Conservation (phyloP, 2,797 vertebrate genomes). For the Oreortyx pictus region DNA sequence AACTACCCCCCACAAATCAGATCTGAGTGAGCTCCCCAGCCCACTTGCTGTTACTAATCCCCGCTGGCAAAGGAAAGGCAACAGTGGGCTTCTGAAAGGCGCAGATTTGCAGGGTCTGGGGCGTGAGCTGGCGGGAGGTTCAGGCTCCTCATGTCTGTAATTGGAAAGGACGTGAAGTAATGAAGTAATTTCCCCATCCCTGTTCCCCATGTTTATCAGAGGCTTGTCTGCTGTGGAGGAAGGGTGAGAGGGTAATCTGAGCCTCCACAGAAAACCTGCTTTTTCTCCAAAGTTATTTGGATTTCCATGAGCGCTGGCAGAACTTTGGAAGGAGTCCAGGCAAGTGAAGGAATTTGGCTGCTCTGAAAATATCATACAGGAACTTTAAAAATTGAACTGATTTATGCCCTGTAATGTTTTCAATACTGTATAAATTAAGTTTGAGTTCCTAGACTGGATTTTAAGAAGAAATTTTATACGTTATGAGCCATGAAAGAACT, state of each 20-base stretch:
- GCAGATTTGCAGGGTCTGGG: slow-evolving; percentile 65
- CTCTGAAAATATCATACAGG: slow-evolving; percentile 78
- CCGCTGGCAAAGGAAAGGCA: slow-evolving; percentile 67
- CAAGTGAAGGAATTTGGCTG: slow-evolving; percentile 75
- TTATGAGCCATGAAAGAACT: slow-evolving; percentile 73
- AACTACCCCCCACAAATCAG: slow-evolving; percentile 53
- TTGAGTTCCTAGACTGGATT: slow-evolving; percentile 73
- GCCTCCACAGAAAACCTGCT: slow-evolving; percentile 81
- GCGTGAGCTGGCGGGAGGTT: slow-evolving; percentile 71
- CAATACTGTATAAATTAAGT: slow-evolving; percentile 82
- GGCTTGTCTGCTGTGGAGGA: slow-evolving; percentile 78
- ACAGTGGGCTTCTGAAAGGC: slow-evolving; percentile 74
- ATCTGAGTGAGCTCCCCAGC: slow-evolving; percentile 23
- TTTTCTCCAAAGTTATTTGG: slow-evolving; percentile 85
- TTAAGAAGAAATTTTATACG: slow-evolving; percentile 76
- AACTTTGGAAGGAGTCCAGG: slow-evolving; percentile 81
- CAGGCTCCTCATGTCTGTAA: slow-evolving; percentile 77
- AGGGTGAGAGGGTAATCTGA: slow-evolving; percentile 82
- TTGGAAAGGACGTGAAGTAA: slow-evolving; percentile 83
- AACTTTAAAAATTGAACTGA: slow-evolving; percentile 81
- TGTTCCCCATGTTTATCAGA: slow-evolving; percentile 82
- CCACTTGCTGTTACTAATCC: slow-evolving; percentile 44
- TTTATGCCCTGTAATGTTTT: slow-evolving; percentile 84
- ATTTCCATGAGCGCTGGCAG: slow-evolving; percentile 81
- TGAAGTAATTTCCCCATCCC: slow-evolving; percentile 85